Evolutionary conservation across 2,888 invertebrate species (phyloP), one percentile per base, ranked within the genome.

Genomic region (Adelognathus sp.): DNA sequence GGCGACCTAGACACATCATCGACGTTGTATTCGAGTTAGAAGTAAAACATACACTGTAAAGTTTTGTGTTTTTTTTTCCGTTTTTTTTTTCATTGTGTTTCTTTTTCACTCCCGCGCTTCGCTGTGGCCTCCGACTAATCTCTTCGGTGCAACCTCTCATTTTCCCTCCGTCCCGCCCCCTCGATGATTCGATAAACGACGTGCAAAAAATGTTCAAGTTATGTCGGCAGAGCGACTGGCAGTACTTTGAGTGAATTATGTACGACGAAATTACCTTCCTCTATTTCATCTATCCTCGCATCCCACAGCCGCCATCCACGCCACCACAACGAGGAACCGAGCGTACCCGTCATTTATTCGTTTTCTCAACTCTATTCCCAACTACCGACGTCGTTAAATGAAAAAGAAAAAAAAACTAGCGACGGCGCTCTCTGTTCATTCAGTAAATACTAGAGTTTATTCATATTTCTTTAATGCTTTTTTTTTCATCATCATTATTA

Each of bases 201-300:
- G 84, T 84, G 84, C 84, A 85, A 85, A 77, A 83, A 84, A 84
- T 80, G 77, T 82, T 80, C 81, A 82, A 84, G 72, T 85, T 82
- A 76, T 85, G 89, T 87, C 87, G 87, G 81, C 81, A 75, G 85
- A 76, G 84, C 86, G 86, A 89, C 86, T 90, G 90, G 88, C 90
- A 90, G 90, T 89, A 90, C 83, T 81, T 86, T 82, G 73, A 83
- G 76, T 84, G 82, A 82, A 82, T 79, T 69, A 82, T 82, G 80
- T 80, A 61, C 69, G 73, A 81, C 79, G 71, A 74, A 64, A 29
- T 39, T 31, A n/a, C 16, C 7, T 24, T 52, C 46, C 21, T 44
- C 27, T 56, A 66, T 66, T 70, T 77, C 72, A 66, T 46, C 60
- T 70, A 58, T 70, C 14, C 52, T 58, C 74, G 36, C 64, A 50